These are phyloP conservation scores for Poecilia picta DNA, from an alignment of 2,797 vertebrate genomes.

Conservation along the genomic window DNA sequence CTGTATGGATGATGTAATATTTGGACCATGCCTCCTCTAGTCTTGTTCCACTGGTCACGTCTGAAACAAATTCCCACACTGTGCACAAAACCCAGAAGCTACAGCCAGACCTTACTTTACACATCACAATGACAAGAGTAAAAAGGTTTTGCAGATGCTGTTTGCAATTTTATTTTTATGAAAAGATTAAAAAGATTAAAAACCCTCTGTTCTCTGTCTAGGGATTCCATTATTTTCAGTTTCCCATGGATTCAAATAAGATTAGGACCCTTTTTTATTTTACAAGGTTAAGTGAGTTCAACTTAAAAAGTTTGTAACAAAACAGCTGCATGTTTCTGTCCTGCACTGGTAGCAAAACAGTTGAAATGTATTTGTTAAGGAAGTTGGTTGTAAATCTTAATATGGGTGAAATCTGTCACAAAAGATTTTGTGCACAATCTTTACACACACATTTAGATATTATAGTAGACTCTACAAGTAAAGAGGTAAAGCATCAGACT, in stretches of 20 bases:
- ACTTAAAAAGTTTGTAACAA: background rate
- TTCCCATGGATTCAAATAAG: background rate
- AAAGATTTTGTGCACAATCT: background rate
- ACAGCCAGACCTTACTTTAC: background rate
- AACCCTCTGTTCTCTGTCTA: slow-evolving; percentile 1
- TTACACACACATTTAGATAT: background rate
- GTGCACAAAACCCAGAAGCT: background rate
- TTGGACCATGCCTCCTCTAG: background rate
- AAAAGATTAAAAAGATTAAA: slow-evolving; percentile 14
- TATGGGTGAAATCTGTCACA: background rate
- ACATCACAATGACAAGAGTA: background rate
- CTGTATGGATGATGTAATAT: background rate
- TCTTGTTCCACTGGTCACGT: background rate
- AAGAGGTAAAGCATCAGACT: background rate
- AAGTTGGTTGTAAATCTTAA: background rate
- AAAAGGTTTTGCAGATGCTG: background rate
- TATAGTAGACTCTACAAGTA: background rate
- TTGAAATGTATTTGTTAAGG: background rate
- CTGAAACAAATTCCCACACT: background rate
- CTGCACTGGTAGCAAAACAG: background rate
- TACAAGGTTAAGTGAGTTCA: background rate
- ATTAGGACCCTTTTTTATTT: background rate
- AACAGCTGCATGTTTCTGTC: background rate
- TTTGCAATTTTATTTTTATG: background rate
- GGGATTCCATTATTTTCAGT: background rate